These are phyloP conservation scores for Chymomyza fuscimana DNA, from an alignment of 2,888 invertebrate genomes.

Conservation along the genomic window DNA sequence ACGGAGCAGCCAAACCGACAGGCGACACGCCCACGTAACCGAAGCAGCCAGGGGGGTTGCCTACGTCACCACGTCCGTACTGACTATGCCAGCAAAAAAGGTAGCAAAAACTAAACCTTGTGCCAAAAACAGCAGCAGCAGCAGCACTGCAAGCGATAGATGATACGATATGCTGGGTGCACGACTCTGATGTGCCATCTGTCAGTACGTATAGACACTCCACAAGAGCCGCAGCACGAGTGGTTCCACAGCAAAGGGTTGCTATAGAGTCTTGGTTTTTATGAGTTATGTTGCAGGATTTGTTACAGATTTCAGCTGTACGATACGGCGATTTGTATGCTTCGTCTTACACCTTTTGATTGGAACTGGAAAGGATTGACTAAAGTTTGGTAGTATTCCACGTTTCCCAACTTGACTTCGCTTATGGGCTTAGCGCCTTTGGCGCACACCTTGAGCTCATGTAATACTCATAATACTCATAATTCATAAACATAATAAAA, in stretches of 20 bases:
- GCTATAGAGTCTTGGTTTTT: conserved; percentile 16
- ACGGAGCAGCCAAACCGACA: conserved; percentile 50
- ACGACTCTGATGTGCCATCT: conserved; percentile 68
- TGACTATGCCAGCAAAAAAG: conserved; percentile 22
- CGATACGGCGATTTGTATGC: not conserved
- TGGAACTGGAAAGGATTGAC: not conserved
- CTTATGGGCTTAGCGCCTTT: conserved; percentile 51
- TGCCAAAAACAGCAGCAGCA: conserved; percentile 55
- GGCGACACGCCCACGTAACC: conserved; percentile 22
- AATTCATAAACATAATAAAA: conserved; percentile 49
- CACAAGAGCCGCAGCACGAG: not conserved
- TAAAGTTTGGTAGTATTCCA: not conserved
- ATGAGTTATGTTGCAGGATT: conserved; percentile 41
- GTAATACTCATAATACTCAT: conserved; percentile 57
- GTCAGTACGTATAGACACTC: conserved; percentile 51
- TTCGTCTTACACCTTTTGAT: not conserved
- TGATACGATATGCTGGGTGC: not conserved
- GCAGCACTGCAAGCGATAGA: conserved; percentile 7
- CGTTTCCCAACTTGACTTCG: conserved; percentile 55
- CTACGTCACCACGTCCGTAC: conserved; percentile 47
- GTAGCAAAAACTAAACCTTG: conserved; percentile 55
- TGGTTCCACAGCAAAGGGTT: not conserved
- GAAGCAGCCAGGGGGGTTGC: conserved; percentile 43
- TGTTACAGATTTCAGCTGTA: conserved; percentile 26
- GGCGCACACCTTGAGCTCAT: conserved; percentile 45